Evolutionary conservation across 2,797 vertebrate genomes (phyloP).

Genomic region (Miichthys miiuy): DNA sequence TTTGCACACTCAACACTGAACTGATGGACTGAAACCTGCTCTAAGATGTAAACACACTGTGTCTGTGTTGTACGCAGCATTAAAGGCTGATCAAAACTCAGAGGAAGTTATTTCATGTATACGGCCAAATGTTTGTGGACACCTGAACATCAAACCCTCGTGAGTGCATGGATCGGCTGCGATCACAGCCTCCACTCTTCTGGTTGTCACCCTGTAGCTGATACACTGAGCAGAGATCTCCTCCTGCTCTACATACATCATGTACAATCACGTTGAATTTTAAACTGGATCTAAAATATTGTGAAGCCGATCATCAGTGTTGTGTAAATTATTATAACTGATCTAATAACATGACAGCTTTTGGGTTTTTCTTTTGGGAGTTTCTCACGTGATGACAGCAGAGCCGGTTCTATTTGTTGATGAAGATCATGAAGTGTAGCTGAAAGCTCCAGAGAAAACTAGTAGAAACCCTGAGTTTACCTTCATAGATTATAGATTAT

Average conservation of each 20-base stretch:
- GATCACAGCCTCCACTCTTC: neutral
- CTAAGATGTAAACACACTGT: constrained; percentile 1
- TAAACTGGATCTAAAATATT: too few relatives aligned
- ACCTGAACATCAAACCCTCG: neutral
- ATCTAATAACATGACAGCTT: too few relatives aligned
- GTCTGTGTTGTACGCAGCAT: neutral
- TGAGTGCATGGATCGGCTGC: neutral
- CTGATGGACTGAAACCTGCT: neutral
- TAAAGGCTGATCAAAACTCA: constrained; percentile 7
- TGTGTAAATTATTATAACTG: too few relatives aligned
- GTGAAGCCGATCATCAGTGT: too few relatives aligned
- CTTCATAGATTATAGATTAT: too few relatives aligned
- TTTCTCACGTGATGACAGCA: too few relatives aligned
- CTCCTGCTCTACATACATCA: too few relatives aligned
- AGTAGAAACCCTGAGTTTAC: neutral
- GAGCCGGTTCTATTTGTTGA: too few relatives aligned
- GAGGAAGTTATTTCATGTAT: neutral
- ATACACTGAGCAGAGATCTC: too few relatives aligned
- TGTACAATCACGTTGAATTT: too few relatives aligned
- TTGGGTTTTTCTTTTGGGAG: too few relatives aligned
- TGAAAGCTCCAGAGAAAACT: neutral
- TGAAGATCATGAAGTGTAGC: neutral
- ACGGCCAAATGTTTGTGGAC: neutral
- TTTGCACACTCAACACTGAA: neutral
- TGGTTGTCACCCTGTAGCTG: too few relatives aligned